Evolutionary conservation across 2,113 vertebrate species (phyloP).

Genomic region (Microcebus lehilahytsara): DNA sequence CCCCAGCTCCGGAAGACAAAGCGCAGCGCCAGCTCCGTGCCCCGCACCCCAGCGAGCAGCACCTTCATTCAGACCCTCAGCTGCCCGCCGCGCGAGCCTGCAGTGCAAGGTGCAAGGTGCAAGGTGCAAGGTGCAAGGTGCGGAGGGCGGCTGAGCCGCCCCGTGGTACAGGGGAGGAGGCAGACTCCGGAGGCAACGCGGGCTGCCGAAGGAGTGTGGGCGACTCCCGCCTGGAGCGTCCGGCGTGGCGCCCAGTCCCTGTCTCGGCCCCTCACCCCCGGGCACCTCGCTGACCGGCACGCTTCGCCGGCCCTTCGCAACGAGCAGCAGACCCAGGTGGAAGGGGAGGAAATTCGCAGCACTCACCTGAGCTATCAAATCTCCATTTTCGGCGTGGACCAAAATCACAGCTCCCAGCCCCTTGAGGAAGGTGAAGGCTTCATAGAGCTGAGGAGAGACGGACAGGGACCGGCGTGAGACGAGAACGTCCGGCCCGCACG

Average conservation of each 20-base stretch:
- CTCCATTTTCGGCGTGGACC: conserved; percentile 97
- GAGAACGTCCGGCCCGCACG: fast-evolving
- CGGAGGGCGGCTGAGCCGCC: fast-evolving
- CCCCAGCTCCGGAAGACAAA: fast-evolving
- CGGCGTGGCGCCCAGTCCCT: fast-evolving
- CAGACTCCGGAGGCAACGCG: fast-evolving
- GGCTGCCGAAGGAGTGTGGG: fast-evolving
- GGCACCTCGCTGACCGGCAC: fast-evolving
- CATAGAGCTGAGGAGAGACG: conserved; percentile 88
- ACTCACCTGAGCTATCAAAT: conserved; percentile 95
- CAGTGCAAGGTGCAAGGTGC: neutral
- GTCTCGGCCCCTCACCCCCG: fast-evolving
- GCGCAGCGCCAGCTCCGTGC: neutral
- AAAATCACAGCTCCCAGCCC: conserved; percentile 93
- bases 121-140: neutral
- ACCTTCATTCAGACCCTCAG: fast-evolving
- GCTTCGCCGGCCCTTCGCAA: fast-evolving
- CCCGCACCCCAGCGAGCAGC: neutral
- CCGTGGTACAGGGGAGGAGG: fast-evolving
- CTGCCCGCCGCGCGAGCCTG: too few relatives aligned
- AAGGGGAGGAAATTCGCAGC: fast-evolving
- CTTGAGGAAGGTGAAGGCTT: conserved; percentile 94
- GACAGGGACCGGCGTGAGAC: neutral
- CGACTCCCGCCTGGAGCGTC: fast-evolving
- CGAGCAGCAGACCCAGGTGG: fast-evolving